These are phyloP conservation scores for Enteromius fasciolatus DNA, from an alignment of 2,797 vertebrate genomes.

Conservation along the genomic window DNA sequence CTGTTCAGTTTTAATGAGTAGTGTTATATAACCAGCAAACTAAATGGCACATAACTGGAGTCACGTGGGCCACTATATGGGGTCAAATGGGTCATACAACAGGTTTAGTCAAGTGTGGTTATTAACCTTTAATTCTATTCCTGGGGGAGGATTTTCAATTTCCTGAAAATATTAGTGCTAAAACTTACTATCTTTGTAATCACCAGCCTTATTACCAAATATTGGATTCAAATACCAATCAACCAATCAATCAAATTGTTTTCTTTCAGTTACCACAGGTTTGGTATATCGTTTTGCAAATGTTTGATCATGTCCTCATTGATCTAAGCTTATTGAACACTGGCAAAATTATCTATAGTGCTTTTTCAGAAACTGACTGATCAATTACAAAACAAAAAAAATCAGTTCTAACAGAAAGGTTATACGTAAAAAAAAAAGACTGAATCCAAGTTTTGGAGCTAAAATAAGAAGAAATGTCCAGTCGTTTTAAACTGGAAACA, in stretches of 20 bases:
- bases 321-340: background rate
- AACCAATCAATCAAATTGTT: background rate
- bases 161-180: background rate
- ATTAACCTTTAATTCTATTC: background rate
- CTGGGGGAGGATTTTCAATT: background rate
- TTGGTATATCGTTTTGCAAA: background rate
- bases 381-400: background rate
- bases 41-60: slow-evolving; percentile 15
- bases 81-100: background rate
- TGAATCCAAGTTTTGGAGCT: background rate
- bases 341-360: background rate
- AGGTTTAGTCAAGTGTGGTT: background rate
- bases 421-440: background rate
- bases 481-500: background rate
- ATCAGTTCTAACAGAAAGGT: background rate
- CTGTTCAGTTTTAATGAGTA: background rate
- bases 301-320: background rate
- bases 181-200: background rate
- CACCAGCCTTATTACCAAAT: background rate
- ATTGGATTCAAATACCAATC: too few relatives aligned
- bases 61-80: slow-evolving; percentile 6
- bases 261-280: background rate
- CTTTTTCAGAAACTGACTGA: background rate
- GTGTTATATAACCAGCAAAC: slow-evolving; percentile 34
- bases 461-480: background rate